A percentile compares a stretch with the other conserved stretches of the same genome.
These are phyloP conservation scores for Zosterops borbonicus DNA, from an alignment of 2,113 vertebrate species.

Conservation along the genomic window DNA sequence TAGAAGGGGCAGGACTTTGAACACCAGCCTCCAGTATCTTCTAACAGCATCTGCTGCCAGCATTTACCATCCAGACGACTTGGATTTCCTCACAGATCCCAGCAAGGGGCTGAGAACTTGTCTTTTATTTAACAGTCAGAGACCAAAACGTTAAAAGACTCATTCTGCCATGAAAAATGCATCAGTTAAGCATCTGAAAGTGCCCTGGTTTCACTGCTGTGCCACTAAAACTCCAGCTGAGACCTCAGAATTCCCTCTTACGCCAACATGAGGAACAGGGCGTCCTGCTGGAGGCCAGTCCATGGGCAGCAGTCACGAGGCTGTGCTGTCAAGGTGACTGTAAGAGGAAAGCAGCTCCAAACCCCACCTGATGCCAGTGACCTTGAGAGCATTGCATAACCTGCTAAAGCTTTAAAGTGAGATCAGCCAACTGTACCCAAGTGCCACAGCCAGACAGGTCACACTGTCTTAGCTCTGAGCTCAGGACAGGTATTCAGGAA, in stretches of 20 bases:
- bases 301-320: background rate
- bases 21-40: background rate
- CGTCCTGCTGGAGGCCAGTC: background rate
- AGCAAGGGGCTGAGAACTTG: background rate
- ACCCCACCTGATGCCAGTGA: background rate
- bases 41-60: background rate
- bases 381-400: slow-evolving; percentile 22
- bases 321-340: background rate
- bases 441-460: background rate
- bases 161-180: background rate
- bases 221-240: background rate
- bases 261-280: accelerated
- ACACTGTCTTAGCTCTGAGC: background rate
- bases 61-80: background rate
- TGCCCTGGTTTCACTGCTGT: background rate
- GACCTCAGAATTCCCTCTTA: background rate
- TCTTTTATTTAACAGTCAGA: background rate
- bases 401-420: background rate
- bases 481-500: background rate
- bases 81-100: background rate
- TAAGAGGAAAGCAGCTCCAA: background rate
- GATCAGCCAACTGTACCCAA: background rate
- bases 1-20: background rate
- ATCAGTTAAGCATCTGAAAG: background rate
- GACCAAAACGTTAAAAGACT: background rate